phyloP scores from a whole-genome alignment of 2,113 vertebrate genomes.

The Conger conger region DNA sequence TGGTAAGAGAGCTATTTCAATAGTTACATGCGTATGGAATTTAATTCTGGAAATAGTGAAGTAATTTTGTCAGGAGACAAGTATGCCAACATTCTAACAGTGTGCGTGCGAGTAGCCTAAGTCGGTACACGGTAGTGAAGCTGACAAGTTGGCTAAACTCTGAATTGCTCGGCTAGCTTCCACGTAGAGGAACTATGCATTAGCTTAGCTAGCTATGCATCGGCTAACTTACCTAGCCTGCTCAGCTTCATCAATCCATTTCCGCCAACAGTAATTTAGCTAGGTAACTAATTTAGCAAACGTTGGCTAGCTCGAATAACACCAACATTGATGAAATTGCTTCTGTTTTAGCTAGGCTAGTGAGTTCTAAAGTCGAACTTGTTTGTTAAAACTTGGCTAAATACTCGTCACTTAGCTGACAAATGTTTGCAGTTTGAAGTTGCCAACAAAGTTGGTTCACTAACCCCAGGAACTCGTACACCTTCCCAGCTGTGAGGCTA shows the following conservation, averaged over 20 bases:
- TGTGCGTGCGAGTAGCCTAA: background rate
- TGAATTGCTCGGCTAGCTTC: constrained; percentile 16
- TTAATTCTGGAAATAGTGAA: background rate
- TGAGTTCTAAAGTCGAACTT: background rate
- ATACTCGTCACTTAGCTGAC: background rate
- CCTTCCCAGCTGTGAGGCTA: background rate
- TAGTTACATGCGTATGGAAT: background rate
- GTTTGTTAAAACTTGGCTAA: background rate
- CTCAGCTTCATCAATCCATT: constrained; percentile 15
- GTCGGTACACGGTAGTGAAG: background rate
- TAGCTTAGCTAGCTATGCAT: background rate
- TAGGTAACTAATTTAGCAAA: background rate
- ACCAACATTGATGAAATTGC: background rate
- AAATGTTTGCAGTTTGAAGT: constrained; percentile 20
- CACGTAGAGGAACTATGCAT: constrained; percentile 13
- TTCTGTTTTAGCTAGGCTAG: background rate
- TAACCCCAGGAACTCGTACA: background rate
- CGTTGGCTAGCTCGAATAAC: background rate
- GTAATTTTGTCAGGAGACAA: background rate
- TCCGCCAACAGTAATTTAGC: constrained; percentile 1
- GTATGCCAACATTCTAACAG: background rate
- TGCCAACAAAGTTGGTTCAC: constrained; percentile 28
- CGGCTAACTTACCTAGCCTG: background rate
- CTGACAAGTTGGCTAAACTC: constrained; percentile 26
- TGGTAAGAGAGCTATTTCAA: constrained; percentile 70